These are phyloP conservation scores for Erannis defoliaria DNA, from an alignment of 2,888 invertebrate species.

Conservation along the genomic window DNA sequence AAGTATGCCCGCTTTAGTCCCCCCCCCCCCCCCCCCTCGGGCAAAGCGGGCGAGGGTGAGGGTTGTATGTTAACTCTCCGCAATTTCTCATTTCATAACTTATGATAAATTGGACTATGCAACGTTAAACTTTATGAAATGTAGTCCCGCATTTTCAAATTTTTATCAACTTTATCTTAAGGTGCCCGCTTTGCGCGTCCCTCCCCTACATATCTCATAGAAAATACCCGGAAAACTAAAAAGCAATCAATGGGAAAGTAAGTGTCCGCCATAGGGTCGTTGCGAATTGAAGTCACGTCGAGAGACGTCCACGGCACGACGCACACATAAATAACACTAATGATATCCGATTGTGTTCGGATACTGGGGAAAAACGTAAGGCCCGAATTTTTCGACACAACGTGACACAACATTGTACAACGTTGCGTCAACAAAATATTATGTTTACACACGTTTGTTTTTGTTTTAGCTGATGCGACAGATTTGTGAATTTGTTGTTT, in stretches of 20 bases:
- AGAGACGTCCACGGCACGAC: constrained; percentile 68
- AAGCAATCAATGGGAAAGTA: constrained; percentile 60
- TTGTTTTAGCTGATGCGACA: constrained; percentile 37
- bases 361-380: constrained; percentile 54
- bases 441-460: constrained; percentile 46
- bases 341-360: constrained; percentile 78
- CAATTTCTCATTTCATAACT: too few relatives aligned
- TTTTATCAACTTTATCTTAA: too few relatives aligned
- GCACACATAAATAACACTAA: constrained; percentile 81
- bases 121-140: too few relatives aligned
- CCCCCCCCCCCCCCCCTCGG: too few relatives aligned
- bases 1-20: too few relatives aligned
- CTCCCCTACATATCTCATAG: constrained; percentile 33
- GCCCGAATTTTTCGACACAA: constrained; percentile 44
- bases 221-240: constrained; percentile 48
- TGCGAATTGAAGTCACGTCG: constrained; percentile 70
- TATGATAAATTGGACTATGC: too few relatives aligned
- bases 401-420: constrained; percentile 43
- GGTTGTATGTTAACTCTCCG: too few relatives aligned
- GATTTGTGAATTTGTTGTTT: constrained; percentile 26
- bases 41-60: too few relatives aligned
- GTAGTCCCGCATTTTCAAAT: too few relatives aligned
- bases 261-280: constrained; percentile 60
- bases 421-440: constrained; percentile 38
- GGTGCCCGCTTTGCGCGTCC: too few relatives aligned